Evolutionary conservation across 2,797 vertebrate species (phyloP).

Genomic region (Micromesistius poutassou): DNA sequence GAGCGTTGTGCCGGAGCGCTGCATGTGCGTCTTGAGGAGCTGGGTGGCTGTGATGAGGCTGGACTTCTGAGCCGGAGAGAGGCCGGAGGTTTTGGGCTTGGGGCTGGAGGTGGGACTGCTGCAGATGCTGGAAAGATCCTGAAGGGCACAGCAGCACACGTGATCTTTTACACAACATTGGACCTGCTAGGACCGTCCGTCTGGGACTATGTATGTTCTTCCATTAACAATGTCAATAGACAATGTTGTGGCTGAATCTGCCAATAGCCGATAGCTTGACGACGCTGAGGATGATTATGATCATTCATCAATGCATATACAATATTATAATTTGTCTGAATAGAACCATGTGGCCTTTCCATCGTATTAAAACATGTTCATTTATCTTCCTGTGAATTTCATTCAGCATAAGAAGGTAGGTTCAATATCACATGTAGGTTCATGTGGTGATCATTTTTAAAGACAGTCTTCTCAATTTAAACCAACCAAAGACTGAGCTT

Average conservation of each 20-base stretch:
- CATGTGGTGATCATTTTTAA: too few relatives aligned
- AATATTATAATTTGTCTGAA: neutral
- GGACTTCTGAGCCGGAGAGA: constrained; percentile 87
- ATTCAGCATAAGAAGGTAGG: too few relatives aligned
- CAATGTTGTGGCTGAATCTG: neutral
- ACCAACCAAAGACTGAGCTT: too few relatives aligned
- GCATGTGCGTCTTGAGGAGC: constrained; percentile 89
- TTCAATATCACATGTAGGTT: too few relatives aligned
- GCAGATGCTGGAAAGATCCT: constrained; percentile 96
- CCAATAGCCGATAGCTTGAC: neutral
- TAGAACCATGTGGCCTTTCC: neutral
- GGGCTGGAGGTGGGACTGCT: constrained; percentile 96
- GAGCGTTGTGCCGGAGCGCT: constrained; percentile 82
- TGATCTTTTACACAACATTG: neutral
- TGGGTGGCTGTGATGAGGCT: constrained; percentile 81
- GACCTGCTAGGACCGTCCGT: neutral
- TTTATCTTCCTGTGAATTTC: too few relatives aligned
- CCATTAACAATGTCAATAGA: neutral
- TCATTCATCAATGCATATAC: neutral
- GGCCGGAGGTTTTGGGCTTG: constrained; percentile 84
- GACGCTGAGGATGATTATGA: neutral
- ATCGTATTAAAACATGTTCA: too few relatives aligned
- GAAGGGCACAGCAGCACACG: constrained; percentile 9
- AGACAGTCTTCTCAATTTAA: neutral
- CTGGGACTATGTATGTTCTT: neutral